Evolutionary conservation across 1,140 invertebrate genomes (phyloP).

Genomic region (Brachionus rubens): DNA sequence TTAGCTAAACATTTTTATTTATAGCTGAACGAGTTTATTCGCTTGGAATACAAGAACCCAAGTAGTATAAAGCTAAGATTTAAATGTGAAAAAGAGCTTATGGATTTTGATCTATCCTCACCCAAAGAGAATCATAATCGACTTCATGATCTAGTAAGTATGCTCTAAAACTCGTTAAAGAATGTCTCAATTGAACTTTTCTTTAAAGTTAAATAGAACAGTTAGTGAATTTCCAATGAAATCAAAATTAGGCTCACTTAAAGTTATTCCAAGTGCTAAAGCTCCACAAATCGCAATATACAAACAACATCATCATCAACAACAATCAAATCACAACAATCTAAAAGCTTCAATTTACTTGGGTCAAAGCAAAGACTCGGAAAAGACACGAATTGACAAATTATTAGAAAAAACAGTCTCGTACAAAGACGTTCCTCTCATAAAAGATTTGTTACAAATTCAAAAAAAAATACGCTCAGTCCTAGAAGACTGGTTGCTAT

Average conservation of each 20-base stretch:
- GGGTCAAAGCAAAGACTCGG: constrained; percentile 7
- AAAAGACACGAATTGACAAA: not conserved
- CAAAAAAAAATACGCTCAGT: constrained; percentile 39
- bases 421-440: constrained; percentile 23
- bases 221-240: constrained; percentile 27
- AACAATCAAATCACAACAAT: not conserved
- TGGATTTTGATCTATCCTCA: constrained; percentile 6
- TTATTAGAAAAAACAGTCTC: constrained; percentile 8
- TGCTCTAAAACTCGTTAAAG: not conserved
- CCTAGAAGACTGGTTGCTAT: constrained; percentile 32
- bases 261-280: constrained; percentile 18
- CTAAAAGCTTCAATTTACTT: not conserved
- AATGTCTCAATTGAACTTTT: not conserved
- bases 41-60: constrained; percentile 27
- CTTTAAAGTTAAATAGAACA: constrained; percentile 27
- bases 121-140: not conserved
- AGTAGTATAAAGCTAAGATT: constrained; percentile 5
- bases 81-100: constrained; percentile 13
- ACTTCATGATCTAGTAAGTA: constrained; percentile 34
- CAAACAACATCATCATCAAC: constrained; percentile 40
- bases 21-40: constrained; percentile 35
- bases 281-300: not conserved
- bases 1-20: too few relatives aligned
- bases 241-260: not conserved
- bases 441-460: constrained; percentile 22